phyloP scores from a whole-genome alignment of 1,140 invertebrate species.

The Apolygus lucorum region DNA sequence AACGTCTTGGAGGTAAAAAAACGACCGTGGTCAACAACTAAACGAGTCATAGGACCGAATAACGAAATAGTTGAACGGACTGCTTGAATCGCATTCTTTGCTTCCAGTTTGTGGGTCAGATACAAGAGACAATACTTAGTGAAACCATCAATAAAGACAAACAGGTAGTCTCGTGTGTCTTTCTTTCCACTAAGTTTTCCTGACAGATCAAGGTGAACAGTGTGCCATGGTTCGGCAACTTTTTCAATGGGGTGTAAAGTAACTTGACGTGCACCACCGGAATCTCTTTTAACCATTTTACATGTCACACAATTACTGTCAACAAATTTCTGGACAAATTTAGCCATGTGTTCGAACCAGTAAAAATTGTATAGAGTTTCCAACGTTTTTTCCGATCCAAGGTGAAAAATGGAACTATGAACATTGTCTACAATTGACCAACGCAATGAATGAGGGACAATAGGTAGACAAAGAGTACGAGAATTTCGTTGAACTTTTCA shows the following conservation, averaged over 20 bases:
- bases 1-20: constrained; percentile 35
- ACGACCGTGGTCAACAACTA: background rate
- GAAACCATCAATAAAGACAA: constrained; percentile 30
- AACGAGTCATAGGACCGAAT: background rate
- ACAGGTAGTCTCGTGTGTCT: constrained; percentile 24
- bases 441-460: too few relatives aligned
- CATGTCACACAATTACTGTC: constrained; percentile 22
- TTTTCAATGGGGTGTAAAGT: constrained; percentile 20
- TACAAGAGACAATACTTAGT: constrained; percentile 1
- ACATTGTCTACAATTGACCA: too few relatives aligned
- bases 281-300: constrained; percentile 20
- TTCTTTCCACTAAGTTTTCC: constrained; percentile 22
- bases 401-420: too few relatives aligned
- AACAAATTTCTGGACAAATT: constrained; percentile 19
- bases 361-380: too few relatives aligned
- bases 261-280: constrained; percentile 15
- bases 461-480: too few relatives aligned
- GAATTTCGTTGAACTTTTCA: too few relatives aligned
- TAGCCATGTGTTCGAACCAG: too few relatives aligned
- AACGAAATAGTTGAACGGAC: background rate
- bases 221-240: background rate
- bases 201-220: constrained; percentile 18
- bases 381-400: too few relatives aligned
- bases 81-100: constrained; percentile 7
- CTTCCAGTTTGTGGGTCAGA: constrained; percentile 4